Percentiles rank a stretch among this genome's conserved stretches.
These are phyloP conservation scores for Bhutanitis thaidina DNA, from an alignment of 2,888 invertebrate species.

Conservation along the genomic window DNA sequence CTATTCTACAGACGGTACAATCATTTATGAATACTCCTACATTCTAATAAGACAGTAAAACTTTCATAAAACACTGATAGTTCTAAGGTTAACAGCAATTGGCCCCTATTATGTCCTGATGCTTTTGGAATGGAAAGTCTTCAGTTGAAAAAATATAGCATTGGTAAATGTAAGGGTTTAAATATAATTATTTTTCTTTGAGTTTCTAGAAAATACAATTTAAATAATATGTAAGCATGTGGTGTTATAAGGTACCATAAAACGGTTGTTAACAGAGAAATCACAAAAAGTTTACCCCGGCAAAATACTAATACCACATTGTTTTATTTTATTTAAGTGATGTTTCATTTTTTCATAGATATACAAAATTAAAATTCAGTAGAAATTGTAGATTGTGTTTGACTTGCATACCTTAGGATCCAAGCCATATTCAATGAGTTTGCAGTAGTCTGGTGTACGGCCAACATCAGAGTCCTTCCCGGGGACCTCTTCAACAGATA, in stretches of 20 bases:
- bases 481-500: conserved; percentile 86
- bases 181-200: too few relatives aligned
- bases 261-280: too few relatives aligned
- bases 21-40: not conserved
- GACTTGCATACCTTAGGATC: conserved; percentile 87
- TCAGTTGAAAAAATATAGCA: too few relatives aligned
- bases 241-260: too few relatives aligned
- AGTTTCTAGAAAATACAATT: too few relatives aligned
- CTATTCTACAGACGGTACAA: not conserved
- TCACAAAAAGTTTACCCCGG: too few relatives aligned
- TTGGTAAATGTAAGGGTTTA: too few relatives aligned
- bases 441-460: conserved; percentile 94
- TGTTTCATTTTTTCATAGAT: too few relatives aligned
- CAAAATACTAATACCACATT: too few relatives aligned
- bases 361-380: not conserved
- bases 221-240: too few relatives aligned
- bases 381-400: not conserved
- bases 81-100: conserved; percentile 36
- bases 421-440: conserved; percentile 97
- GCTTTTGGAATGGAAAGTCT: too few relatives aligned
- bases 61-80: conserved; percentile 33
- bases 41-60: conserved; percentile 27
- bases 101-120: conserved; percentile 32
- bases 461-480: conserved; percentile 84
- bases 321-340: too few relatives aligned